These are phyloP conservation scores for Dolichoris vasculosae DNA, from an alignment of 1,140 invertebrate species.

Conservation along the genomic window DNA sequence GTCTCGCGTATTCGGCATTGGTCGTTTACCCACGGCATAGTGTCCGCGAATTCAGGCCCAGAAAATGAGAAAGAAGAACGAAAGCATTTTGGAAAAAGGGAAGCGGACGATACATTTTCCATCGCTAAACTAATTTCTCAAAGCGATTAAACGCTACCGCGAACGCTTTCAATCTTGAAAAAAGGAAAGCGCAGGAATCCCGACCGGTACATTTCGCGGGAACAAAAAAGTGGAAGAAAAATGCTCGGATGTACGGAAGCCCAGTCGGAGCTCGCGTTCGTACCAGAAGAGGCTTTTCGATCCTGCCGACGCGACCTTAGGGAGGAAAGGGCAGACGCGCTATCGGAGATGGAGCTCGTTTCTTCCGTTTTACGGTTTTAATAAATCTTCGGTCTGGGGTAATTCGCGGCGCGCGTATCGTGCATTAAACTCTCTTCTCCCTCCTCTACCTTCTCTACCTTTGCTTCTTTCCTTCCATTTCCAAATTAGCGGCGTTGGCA, in stretches of 20 bases:
- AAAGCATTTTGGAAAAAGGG: neutral
- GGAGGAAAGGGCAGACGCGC: neutral
- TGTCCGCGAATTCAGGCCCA: too few species aligned
- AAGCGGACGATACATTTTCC: neutral
- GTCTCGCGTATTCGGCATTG: too few species aligned
- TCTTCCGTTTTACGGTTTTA: conserved; percentile 73
- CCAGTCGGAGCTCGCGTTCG: neutral
- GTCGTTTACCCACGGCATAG: too few species aligned
- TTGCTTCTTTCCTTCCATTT: conserved; percentile 44
- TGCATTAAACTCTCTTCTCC: conserved; percentile 65
- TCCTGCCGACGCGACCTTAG: neutral
- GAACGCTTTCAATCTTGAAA: neutral
- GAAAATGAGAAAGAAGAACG: too few species aligned
- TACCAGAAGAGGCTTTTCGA: neutral
- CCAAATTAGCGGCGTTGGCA: too few species aligned
- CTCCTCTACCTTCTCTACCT: conserved; percentile 52
- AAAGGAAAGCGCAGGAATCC: neutral
- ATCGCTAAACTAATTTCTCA: neutral
- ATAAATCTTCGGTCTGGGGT: conserved; percentile 71
- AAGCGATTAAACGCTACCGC: conserved; percentile 1
- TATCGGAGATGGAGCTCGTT: conserved; percentile 62
- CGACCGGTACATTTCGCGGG: neutral
- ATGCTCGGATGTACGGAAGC: neutral
- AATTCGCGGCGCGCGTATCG: conserved; percentile 70
- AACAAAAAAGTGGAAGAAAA: neutral